Evolutionary conservation across 2,113 vertebrate genomes (phyloP), one percentile per base, ranked within the genome.

Genomic region (Chionodraco myersi): DNA sequence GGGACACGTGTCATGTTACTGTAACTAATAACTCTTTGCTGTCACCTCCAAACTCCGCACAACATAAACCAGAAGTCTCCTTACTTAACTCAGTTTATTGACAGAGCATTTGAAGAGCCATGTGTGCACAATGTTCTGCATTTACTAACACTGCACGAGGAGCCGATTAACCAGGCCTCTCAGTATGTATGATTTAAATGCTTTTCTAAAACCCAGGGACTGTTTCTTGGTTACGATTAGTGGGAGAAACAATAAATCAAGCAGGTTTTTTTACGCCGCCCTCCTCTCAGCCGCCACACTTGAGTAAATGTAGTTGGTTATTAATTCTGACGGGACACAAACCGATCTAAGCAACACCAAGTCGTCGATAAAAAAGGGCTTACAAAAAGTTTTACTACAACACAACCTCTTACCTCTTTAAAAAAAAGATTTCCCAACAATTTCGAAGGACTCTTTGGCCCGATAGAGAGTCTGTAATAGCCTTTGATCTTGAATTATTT

Each of bases 1-100:
- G 26, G 26, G 26, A 26, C 26, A 26, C 30, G 30, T 30, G 30
- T 30, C 30, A 30, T 30, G 30, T 30, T 30, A 30, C 30, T 4
- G 30, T 30, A 30, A 30, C 30, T 30, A 30, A 30, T 30, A 30
- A 30, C 30, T 30, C 30, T 30, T 30, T 30, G 30, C 30, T 30
- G 30, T 30, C 4, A 30, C 30, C 30, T 30, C 30, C 30, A 41
- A 41, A 80, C 34, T n/a, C 10, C 64, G 86, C 44, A 86, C 74
- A 70, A 59, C 62, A 91, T 21, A 84, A 84, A 89, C 72, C 57
- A 88, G 72, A 72, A 53, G 70, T 86, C 58, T 34, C 41, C 68
- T 77, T 88, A 86, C 87, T 88, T 89, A 92, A 91, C 92, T 91
- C 83, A 88, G 69, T 92, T 93, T 93, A 93, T 92, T 93, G 90